Conservation (phyloP, 2,797 vertebrate genomes). For the Danionella dracula region DNA sequence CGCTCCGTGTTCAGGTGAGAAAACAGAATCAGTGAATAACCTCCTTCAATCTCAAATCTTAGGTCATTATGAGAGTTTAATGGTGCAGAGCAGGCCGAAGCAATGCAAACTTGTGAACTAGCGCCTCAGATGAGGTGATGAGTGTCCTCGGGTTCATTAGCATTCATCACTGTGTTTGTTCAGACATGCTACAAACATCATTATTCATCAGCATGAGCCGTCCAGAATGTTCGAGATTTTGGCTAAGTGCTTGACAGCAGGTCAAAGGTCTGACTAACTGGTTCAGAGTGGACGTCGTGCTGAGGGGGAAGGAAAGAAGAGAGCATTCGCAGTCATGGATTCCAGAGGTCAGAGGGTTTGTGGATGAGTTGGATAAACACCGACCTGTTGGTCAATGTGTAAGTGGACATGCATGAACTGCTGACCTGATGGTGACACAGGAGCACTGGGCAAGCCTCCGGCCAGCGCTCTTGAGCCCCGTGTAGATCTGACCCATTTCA, state of each 20-base stretch:
- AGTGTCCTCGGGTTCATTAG: slow-evolving; percentile 9
- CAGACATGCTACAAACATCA: slow-evolving; percentile 33
- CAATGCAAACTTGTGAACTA: slow-evolving; percentile 36
- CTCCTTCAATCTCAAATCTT: slow-evolving; percentile 16
- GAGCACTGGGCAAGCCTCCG: slow-evolving; percentile 87
- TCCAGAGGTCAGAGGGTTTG: slow-evolving; percentile 15
- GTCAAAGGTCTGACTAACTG: slow-evolving; percentile 51
- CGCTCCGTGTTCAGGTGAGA: slow-evolving; percentile 36
- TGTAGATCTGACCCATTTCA: slow-evolving; percentile 98
- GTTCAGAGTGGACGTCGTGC: slow-evolving; percentile 18
- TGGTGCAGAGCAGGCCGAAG: background rate
- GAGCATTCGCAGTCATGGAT: background rate
- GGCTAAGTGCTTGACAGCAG: slow-evolving; percentile 27
- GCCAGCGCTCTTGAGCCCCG: slow-evolving; percentile 89
- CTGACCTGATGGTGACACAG: slow-evolving; percentile 85
- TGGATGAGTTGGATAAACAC: slow-evolving; percentile 2
- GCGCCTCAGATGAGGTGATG: slow-evolving; percentile 8
- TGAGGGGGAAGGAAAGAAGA: slow-evolving; percentile 8
- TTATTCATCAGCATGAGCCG: slow-evolving; percentile 34
- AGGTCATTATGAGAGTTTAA: slow-evolving; percentile 36
- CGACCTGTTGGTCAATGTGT: background rate
- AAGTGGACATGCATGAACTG: background rate
- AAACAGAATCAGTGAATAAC: slow-evolving; percentile 36
- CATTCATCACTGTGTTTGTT: slow-evolving; percentile 4
- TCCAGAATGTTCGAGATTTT: slow-evolving; percentile 14